A percentile compares a stretch with the other conserved stretches of the same genome.
Evolutionary conservation across 2,888 invertebrate species (phyloP).

Genomic region (Cheilosia scutellata): DNA sequence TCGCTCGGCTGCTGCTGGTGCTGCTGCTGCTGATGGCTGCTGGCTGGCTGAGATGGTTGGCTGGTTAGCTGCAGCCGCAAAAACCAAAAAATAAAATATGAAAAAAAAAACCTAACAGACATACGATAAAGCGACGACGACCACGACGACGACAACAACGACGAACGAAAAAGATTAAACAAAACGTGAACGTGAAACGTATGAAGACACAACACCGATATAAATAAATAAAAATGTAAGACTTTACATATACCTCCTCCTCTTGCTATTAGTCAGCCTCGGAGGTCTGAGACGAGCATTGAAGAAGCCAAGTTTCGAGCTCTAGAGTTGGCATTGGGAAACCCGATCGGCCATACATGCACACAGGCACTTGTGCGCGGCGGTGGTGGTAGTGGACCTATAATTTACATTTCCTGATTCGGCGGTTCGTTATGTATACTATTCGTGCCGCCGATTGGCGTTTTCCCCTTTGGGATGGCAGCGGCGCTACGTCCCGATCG

Average conservation of each 20-base stretch:
- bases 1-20: slow-evolving; percentile 77
- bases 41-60: slow-evolving; percentile 67
- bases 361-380: slow-evolving; percentile 7
- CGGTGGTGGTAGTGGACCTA: slow-evolving; percentile 57
- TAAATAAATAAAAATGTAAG: slow-evolving; percentile 74
- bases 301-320: slow-evolving; percentile 66
- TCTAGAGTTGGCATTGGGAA: slow-evolving; percentile 70
- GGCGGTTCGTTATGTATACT: slow-evolving; percentile 66
- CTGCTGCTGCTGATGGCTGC: slow-evolving; percentile 76
- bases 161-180: slow-evolving; percentile 27
- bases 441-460: slow-evolving; percentile 72
- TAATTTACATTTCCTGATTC: slow-evolving; percentile 76
- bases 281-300: slow-evolving; percentile 64
- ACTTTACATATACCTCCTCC: slow-evolving; percentile 74
- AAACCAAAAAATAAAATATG: not conserved
- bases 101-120: slow-evolving; percentile 65
- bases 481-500: slow-evolving; percentile 65
- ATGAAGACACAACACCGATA: slow-evolving; percentile 75
- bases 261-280: slow-evolving; percentile 72
- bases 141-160: slow-evolving; percentile 22
- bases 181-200: slow-evolving; percentile 55
- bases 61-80: slow-evolving; percentile 74
- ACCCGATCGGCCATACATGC: slow-evolving; percentile 64
- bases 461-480: slow-evolving; percentile 43
- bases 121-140: slow-evolving; percentile 61